Evolutionary conservation across 2,888 invertebrate species (phyloP).

Genomic region (Tuberolachnus salignus): DNA sequence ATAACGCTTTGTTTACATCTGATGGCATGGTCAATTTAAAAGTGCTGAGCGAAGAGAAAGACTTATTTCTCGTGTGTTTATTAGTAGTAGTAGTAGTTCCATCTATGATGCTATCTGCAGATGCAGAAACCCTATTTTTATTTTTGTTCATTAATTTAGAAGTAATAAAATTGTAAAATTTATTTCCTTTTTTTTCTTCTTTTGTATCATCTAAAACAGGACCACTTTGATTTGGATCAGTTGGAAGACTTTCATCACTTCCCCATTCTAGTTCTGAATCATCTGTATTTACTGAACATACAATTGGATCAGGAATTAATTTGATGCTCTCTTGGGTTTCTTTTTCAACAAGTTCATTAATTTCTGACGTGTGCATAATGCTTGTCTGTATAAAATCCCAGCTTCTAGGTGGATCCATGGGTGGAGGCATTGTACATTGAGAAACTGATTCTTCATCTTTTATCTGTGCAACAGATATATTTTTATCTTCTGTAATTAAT

Average conservation of each 20-base stretch:
- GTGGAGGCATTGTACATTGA: slow-evolving; percentile 61
- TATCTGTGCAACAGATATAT: slow-evolving; percentile 59
- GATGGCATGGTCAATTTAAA: slow-evolving; percentile 45
- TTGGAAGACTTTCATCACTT: slow-evolving; percentile 53
- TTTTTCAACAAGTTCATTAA: slow-evolving; percentile 26
- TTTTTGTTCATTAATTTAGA: slow-evolving; percentile 37
- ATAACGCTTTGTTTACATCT: slow-evolving; percentile 47
- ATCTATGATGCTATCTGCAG: slow-evolving; percentile 45
- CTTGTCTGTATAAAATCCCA: slow-evolving; percentile 62
- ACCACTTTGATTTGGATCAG: slow-evolving; percentile 48
- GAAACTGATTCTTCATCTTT: slow-evolving; percentile 54
- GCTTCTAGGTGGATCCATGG: slow-evolving; percentile 61
- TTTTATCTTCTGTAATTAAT: slow-evolving; percentile 47
- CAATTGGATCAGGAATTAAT: slow-evolving; percentile 46
- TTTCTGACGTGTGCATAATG: slow-evolving; percentile 58
- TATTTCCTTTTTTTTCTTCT: slow-evolving; percentile 36
- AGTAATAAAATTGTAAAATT: slow-evolving; percentile 49
- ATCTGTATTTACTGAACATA: slow-evolving; percentile 40
- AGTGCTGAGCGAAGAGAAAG: slow-evolving; percentile 25
- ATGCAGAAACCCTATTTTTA: slow-evolving; percentile 44
- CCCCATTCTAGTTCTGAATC: slow-evolving; percentile 55
- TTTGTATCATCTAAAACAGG: slow-evolving; percentile 2
- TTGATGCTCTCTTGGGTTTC: slow-evolving; percentile 33
- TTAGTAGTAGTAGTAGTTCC: neutral
- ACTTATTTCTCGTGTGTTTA: slow-evolving; percentile 50